Evolutionary conservation across 2,113 vertebrate species (phyloP).

Genomic region (Atrichornis clamosus): DNA sequence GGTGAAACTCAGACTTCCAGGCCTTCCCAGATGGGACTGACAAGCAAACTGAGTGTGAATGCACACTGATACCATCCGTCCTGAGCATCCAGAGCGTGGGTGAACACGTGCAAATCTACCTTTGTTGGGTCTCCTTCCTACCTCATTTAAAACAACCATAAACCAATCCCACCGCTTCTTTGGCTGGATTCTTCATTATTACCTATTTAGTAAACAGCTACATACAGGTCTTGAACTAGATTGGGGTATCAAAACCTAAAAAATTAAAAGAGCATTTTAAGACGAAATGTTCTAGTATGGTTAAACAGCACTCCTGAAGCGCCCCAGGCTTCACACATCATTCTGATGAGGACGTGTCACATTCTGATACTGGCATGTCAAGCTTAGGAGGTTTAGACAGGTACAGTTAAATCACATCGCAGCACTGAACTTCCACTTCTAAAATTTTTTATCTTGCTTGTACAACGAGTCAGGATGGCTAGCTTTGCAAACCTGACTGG

Average conservation of each 20-base stretch:
- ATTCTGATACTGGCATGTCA: conserved; percentile 47
- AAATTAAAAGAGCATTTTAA: conserved; percentile 21
- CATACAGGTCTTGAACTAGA: not conserved
- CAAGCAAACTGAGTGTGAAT: not conserved
- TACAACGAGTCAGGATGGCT: not conserved
- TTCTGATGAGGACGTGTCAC: conserved; percentile 51
- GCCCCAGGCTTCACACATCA: conserved; percentile 51
- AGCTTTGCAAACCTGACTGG: not conserved
- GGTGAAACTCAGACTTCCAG: not conserved
- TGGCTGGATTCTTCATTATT: not conserved
- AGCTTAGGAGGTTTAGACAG: conserved; percentile 47
- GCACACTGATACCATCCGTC: not conserved
- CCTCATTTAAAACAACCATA: not conserved
- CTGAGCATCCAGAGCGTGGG: not conserved
- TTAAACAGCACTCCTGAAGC: conserved; percentile 36
- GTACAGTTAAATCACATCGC: conserved; percentile 30
- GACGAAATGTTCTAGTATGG: not conserved
- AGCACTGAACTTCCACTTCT: conserved; percentile 7
- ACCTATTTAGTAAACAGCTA: not conserved
- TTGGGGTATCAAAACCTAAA: not conserved
- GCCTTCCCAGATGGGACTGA: not conserved
- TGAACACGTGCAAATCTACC: not conserved
- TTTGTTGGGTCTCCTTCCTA: not conserved
- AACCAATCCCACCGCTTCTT: not conserved
- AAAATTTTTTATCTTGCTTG: not conserved